Percentiles rank a stretch among this genome's conserved stretches.
phyloP scores from a whole-genome alignment of 1,140 invertebrate species.

The Papilio polytes region DNA sequence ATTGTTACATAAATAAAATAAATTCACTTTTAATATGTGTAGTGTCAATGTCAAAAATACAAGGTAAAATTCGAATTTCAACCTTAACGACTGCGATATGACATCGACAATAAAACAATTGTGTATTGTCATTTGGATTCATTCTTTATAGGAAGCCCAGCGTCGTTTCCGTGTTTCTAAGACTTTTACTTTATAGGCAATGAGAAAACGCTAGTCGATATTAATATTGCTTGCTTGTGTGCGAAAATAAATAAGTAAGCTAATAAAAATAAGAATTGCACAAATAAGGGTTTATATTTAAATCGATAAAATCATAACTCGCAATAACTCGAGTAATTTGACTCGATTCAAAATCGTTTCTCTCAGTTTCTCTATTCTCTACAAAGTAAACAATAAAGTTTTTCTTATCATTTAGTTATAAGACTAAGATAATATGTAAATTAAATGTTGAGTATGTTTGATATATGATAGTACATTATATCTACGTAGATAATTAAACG shows the following conservation, averaged over 20 bases:
- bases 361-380: no score
- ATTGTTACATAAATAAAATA: no score
- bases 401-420: slow-evolving; percentile 5
- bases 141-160: no score
- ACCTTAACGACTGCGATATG: background rate
- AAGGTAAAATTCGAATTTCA: background rate
- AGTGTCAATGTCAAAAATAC: background rate
- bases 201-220: no score
- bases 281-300: background rate
- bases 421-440: slow-evolving; percentile 15
- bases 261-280: no score
- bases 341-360: background rate
- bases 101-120: background rate
- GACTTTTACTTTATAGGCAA: no score
- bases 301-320: background rate
- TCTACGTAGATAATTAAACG: slow-evolving; percentile 1
- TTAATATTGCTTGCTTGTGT: no score
- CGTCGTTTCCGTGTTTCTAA: no score
- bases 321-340: background rate
- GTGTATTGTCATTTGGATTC: background rate
- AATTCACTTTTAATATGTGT: background rate
- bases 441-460: background rate
- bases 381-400: background rate
- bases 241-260: no score
- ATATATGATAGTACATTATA: background rate